Base-by-base conservation (phyloP, 2,113 vertebrate species). In the Pygathrix nemaeus region DNA sequence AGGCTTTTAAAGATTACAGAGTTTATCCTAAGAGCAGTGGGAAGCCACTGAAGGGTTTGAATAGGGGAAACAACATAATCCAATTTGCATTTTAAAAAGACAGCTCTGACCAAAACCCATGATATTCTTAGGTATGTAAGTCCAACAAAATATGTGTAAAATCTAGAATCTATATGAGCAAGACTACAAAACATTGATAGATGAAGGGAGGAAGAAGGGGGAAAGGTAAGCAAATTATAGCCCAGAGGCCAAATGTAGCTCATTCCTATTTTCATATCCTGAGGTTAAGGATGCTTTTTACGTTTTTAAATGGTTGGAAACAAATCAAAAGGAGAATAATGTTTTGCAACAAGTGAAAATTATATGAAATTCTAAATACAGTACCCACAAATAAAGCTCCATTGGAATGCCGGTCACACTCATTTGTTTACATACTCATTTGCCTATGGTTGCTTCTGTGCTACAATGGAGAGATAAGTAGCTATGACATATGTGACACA, bases 71-170 rank as follows among this genome's bases (percentile, higher is more conserved):
- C 61, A 90, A 93, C 25, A 91, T 16, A 50, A 78, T 78, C 40
- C 70, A 97, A 94, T 87, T 17, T 83, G 45, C 38, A 96, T 85
- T 96, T 57, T 1, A 73, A 97, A 96, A 90, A 96, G 68, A 55
- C 6, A 25, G 17, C 84, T 68, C n/a, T 93, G 23, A 94, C 11
- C 30, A 59, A 70, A 92, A 96, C 40, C 11, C 11, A 78, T 43
- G 38, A 87, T 92, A 86, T 43, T 38, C 38, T 66, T 55, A 73
- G 35, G 59, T 45, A 66, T 45, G 57, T 52, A 92, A 95, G 61
- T 78, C 7, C 75, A 97, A 82, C 8, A 92, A 55, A 88, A 72
- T 64, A 70, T 82, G 20, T 86, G 40, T 20, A 96, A 95, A 76
- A 76, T 81, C 55, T 70, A 86, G 76, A 96, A 86, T 66, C 79